Evolutionary conservation across 2,113 vertebrate genomes (phyloP).

Genomic region (Gallinago paraguaiae): DNA sequence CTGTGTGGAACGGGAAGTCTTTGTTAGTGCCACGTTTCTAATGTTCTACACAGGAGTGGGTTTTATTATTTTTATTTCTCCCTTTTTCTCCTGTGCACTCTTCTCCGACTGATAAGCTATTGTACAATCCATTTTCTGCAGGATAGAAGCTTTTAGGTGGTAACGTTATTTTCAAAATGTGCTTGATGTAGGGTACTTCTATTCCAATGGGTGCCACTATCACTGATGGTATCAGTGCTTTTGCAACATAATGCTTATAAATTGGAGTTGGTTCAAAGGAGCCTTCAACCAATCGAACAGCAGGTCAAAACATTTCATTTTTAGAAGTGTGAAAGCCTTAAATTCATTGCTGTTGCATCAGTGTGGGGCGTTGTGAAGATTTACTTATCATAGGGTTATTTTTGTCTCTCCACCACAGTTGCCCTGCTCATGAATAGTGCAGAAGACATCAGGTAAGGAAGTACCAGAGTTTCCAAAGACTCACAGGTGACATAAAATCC

Average conservation of each 20-base stretch:
- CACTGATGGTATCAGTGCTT: neutral
- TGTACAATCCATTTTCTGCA: constrained; percentile 18
- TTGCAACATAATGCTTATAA: neutral
- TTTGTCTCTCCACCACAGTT: neutral
- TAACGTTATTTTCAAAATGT: neutral
- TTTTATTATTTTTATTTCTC: constrained; percentile 55
- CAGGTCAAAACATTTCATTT: neutral
- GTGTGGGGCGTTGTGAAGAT: neutral
- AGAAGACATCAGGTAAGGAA: neutral
- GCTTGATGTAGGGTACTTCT: neutral
- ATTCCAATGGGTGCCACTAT: neutral
- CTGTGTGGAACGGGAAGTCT: constrained; percentile 59
- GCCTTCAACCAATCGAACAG: neutral
- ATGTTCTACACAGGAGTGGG: neutral
- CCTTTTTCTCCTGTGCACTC: neutral
- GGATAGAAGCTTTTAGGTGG: constrained; percentile 1
- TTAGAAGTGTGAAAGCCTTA: neutral
- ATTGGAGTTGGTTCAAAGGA: neutral
- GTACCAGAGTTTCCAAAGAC: neutral
- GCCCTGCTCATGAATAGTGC: neutral
- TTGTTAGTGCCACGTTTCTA: constrained; percentile 63
- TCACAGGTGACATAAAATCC: neutral
- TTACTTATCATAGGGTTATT: neutral
- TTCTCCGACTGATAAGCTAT: neutral
- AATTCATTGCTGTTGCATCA: neutral